phyloP scores from a whole-genome alignment of 2,888 invertebrate species.

The Ctena decussata region DNA sequence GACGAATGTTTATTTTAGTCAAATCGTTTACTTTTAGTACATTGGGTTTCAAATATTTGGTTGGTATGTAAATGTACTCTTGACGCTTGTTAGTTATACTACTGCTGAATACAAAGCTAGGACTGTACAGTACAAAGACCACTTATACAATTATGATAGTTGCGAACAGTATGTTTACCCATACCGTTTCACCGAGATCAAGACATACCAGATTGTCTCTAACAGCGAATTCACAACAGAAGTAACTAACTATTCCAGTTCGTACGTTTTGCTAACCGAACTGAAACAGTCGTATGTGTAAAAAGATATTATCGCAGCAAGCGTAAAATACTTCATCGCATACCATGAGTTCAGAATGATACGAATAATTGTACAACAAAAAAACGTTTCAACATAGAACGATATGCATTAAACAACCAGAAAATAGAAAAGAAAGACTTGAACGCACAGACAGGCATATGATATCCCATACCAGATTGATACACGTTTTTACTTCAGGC shows the following conservation, averaged over 20 bases:
- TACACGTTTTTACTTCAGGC: no score
- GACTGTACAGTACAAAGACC: constrained; percentile 38
- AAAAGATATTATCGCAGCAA: neutral
- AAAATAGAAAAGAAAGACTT: constrained; percentile 30
- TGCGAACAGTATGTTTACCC: constrained; percentile 34
- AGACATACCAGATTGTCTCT: constrained; percentile 17
- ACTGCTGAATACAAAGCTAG: constrained; percentile 25
- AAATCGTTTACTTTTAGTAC: constrained; percentile 19
- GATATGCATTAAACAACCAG: constrained; percentile 20
- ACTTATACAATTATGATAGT: constrained; percentile 35
- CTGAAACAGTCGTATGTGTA: constrained; percentile 1
- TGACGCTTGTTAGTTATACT: constrained; percentile 8
- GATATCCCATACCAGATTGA: neutral
- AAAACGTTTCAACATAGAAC: constrained; percentile 5
- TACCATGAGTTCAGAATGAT: constrained; percentile 4
- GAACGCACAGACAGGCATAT: constrained; percentile 10
- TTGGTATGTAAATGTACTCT: constrained; percentile 20
- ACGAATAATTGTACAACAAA: neutral
- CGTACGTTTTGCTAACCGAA: neutral
- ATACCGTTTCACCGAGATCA: constrained; percentile 24
- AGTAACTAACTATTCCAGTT: constrained; percentile 21
- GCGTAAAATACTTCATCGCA: neutral
- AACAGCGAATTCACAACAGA: constrained; percentile 30
- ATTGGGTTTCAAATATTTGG: constrained; percentile 14
- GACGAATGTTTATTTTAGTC: neutral